phyloP scores from a whole-genome alignment of 2,113 vertebrate species.

The Caranx melampygus region DNA sequence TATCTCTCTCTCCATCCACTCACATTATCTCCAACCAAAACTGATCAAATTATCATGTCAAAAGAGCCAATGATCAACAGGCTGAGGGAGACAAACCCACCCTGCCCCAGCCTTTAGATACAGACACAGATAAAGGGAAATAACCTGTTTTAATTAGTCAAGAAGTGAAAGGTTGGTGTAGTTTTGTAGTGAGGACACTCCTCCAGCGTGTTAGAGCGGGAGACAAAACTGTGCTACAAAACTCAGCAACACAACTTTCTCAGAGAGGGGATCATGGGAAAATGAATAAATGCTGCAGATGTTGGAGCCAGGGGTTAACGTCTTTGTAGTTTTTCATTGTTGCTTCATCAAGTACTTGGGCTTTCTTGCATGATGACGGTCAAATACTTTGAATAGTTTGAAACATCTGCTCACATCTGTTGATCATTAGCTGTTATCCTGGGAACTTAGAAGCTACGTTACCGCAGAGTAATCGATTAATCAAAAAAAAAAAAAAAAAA shows the following conservation, averaged over 20 bases:
- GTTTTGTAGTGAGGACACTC: too few relatives aligned
- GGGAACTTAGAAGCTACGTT: neutral
- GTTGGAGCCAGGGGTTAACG: too few relatives aligned
- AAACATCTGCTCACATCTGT: neutral
- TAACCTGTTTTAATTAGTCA: neutral
- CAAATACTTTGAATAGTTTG: neutral
- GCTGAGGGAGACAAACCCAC: neutral
- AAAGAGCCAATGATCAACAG: neutral
- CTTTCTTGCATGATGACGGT: neutral
- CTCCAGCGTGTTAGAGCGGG: too few relatives aligned
- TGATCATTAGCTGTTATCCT: too few relatives aligned
- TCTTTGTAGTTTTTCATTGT: too few relatives aligned
- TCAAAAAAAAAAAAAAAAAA: too few relatives aligned
- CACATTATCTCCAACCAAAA: neutral
- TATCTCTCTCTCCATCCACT: neutral
- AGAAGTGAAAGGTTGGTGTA: neutral
- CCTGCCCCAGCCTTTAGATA: neutral
- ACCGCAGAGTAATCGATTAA: neutral
- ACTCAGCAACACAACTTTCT: neutral
- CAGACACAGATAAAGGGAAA: neutral
- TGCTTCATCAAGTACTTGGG: neutral
- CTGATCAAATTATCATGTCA: conserved; percentile 13
- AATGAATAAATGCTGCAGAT: neutral
- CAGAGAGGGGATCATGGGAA: neutral
- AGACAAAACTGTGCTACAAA: neutral